Percentiles rank a stretch among this genome's conserved stretches.
phyloP scores from a whole-genome alignment of 2,888 invertebrate genomes.

The Ormyrus pomaceus region DNA sequence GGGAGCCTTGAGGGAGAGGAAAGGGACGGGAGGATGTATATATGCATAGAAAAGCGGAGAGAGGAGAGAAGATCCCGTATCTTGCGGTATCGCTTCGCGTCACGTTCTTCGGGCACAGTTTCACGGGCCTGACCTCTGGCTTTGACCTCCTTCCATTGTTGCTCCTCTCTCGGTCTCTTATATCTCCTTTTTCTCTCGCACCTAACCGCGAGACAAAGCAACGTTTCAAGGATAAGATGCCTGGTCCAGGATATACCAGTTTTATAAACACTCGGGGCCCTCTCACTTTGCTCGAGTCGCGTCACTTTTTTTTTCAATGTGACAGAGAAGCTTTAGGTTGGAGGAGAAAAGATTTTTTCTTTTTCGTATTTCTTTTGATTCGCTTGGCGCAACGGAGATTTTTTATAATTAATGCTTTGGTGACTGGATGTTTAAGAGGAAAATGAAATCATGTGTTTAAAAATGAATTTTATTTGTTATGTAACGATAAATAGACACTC shows the following conservation, averaged over 20 bases:
- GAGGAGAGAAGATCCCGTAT: conserved; percentile 53
- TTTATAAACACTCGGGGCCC: not conserved
- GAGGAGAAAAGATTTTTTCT: too few species aligned
- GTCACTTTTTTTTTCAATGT: too few species aligned
- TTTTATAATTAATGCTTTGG: too few species aligned
- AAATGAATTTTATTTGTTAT: too few species aligned
- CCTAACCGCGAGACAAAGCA: not conserved
- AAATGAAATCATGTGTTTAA: too few species aligned
- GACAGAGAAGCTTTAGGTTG: too few species aligned
- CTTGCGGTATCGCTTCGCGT: conserved; percentile 58
- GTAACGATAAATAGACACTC: too few species aligned
- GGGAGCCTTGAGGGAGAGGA: conserved; percentile 16
- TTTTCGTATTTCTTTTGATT: too few species aligned
- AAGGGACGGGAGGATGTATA: conserved; percentile 27
- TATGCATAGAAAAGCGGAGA: conserved; percentile 37
- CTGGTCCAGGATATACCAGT: not conserved
- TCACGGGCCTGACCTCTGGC: conserved; percentile 62
- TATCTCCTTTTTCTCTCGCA: not conserved
- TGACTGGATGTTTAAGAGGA: too few species aligned
- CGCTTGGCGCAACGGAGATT: too few species aligned
- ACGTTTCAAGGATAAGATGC: not conserved
- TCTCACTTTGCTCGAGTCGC: too few species aligned
- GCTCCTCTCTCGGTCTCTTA: conserved; percentile 18
- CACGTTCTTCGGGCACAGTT: conserved; percentile 62
- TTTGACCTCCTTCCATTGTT: conserved; percentile 61